These are phyloP conservation scores for Rhynchonema sp. DNA, from an alignment of 2,888 invertebrate genomes.

Conservation along the genomic window DNA sequence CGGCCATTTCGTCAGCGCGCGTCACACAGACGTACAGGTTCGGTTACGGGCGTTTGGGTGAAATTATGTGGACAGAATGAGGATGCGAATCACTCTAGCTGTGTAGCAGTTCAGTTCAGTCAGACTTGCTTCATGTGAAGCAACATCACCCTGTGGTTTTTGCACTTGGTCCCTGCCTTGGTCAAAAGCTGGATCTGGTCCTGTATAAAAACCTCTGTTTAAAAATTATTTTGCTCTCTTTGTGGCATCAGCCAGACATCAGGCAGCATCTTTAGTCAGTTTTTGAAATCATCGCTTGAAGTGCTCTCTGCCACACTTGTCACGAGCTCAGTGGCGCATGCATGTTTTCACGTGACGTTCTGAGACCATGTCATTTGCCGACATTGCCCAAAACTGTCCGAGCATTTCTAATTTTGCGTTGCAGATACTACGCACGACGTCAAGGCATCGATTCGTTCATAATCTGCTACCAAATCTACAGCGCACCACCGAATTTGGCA, in stretches of 20 bases:
- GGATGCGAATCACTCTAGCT: neutral
- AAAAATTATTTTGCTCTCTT: too few species aligned
- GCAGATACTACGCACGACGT: slow-evolving; percentile 57
- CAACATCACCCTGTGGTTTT: neutral
- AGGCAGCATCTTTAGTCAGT: too few species aligned
- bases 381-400: too few species aligned
- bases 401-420: too few species aligned
- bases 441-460: slow-evolving; percentile 71
- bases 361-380: too few species aligned
- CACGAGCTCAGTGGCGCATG: too few species aligned
- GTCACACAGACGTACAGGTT: slow-evolving; percentile 73
- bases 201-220: too few species aligned
- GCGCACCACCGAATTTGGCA: neutral
- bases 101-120: neutral
- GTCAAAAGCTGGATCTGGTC: neutral
- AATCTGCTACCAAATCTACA: slow-evolving; percentile 49
- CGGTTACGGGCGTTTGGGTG: neutral
- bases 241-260: too few species aligned
- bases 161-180: neutral
- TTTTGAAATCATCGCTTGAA: too few species aligned
- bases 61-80: neutral
- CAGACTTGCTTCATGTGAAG: neutral
- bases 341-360: too few species aligned
- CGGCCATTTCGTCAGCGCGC: slow-evolving; percentile 65
- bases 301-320: too few species aligned